Evolutionary conservation across 1,140 invertebrate genomes (phyloP).

Genomic region (Ruditapes philippinarum): DNA sequence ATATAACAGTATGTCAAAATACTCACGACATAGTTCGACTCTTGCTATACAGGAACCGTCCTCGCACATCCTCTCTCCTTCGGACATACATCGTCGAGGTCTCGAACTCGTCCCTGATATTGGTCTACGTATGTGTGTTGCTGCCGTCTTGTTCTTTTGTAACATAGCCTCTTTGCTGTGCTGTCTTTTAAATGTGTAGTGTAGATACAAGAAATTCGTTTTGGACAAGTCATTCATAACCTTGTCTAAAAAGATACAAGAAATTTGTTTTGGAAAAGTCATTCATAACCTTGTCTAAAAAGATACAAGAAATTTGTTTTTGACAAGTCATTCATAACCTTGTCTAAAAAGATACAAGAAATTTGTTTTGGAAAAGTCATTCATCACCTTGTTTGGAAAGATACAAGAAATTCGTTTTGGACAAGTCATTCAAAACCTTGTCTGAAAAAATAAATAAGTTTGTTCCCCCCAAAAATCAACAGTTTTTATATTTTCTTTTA

Average conservation of each 20-base stretch:
- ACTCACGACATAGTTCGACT: conserved; percentile 80
- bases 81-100: conserved; percentile 42
- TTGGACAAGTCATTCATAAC: conserved; percentile 1
- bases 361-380: background rate
- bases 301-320: too few species aligned
- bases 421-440: background rate
- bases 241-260: background rate
- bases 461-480: too few species aligned
- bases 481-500: too few species aligned
- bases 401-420: background rate
- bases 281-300: too few species aligned
- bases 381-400: conserved; percentile 9
- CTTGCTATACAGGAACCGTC: conserved; percentile 77
- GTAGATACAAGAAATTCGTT: background rate
- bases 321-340: too few species aligned
- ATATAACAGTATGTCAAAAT: too few species aligned
- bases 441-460: conserved; percentile 30
- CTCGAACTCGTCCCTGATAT: background rate
- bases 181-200: background rate
- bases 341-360: too few species aligned
- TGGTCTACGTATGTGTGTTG: background rate
- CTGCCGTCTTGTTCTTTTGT: conserved; percentile 2
- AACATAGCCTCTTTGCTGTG: background rate
- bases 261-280: too few species aligned
- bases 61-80: conserved; percentile 72